A percentile compares a stretch with the other conserved stretches of the same genome.
phyloP scores from a whole-genome alignment of 30 jellyfish, hydroid and myxozoan genomes.

The Thelohanellus kitauei region DNA sequence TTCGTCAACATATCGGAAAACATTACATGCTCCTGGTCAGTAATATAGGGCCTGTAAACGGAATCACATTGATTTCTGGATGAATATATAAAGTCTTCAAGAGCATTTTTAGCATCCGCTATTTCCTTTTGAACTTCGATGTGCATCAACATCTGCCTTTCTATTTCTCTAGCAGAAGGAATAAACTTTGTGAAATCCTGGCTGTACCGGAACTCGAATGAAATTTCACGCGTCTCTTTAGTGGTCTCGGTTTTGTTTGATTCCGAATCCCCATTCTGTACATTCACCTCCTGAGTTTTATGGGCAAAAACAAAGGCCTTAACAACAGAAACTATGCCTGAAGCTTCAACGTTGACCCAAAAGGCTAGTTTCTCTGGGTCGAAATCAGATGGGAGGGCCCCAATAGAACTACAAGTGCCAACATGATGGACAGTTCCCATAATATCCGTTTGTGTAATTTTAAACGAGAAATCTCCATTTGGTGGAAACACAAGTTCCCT shows the following conservation, averaged over 20 bases:
- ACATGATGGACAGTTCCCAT: no score
- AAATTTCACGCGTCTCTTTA: no score
- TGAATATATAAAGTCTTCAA: conserved; percentile 36
- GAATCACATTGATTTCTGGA: not conserved
- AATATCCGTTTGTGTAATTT: not conserved
- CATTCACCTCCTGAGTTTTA: conserved; percentile 2
- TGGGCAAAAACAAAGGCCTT: not conserved
- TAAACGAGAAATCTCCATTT: not conserved
- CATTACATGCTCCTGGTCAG: not conserved
- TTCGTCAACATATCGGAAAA: conserved; percentile 10
- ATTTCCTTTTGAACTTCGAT: conserved; percentile 37
- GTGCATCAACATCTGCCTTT: conserved; percentile 29
- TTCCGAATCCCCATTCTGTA: conserved; percentile 18
- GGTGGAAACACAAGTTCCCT: not conserved
- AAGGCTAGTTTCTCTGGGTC: not conserved
- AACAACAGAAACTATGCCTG: not conserved
- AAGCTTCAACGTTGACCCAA: not conserved
- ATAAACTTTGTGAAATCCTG: no score
- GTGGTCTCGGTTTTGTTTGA: conserved; percentile 23
- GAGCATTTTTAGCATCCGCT: conserved; percentile 47
- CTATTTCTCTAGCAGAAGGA: conserved; percentile 16
- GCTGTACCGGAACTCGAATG: no score
- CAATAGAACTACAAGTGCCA: no score
- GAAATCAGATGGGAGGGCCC: not conserved
- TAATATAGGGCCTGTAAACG: not conserved